Base-by-base conservation (phyloP, 1,140 invertebrate genomes). In the Pseudobourletiella spinata region DNA sequence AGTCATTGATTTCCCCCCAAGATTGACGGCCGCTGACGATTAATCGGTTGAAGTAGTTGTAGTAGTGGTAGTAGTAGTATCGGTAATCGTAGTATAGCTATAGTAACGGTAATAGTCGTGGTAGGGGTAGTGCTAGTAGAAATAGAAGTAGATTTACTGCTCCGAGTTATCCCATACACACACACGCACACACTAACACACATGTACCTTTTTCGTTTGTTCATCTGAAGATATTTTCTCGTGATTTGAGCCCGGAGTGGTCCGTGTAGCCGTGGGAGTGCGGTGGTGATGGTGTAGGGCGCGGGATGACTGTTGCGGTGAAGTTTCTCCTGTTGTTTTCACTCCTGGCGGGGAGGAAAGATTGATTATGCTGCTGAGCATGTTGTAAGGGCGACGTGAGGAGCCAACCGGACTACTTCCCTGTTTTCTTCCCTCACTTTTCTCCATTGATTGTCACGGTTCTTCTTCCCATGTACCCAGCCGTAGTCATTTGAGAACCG, bases 291-390 rank as follows among this genome's bases (percentile, higher is more conserved):
- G 50, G 18, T 52, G 28, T 32, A 25, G 3, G 4, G 26, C 24
- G 20, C 20, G 54, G 11, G 25, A 11, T 51, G 50, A 26, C 11
- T 6, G 11, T 25, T 8, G 18, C 8, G 44, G 22, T 46, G 44
- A 46, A 4, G 26, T 24, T n/a, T 25, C 29, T 25, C 29, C 46
- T 24, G 16, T 25, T 52, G 57, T 32, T 55, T 48, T 56, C n/a
- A 15, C 51, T 46, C 55, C 32, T 59, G 42, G 26, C 35, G 62
- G 52, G 18, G 52, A 51, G 26, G 52, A 61, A 59, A 65, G 55
- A 55, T 58, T 61, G 48, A 65, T 65, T 50, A 65, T 65, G 30
- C 64, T 61, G 20, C 59, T 57, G 30, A 65, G 61, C n/a, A 65
- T 18, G 57, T 55, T 59, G 48, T 65, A 61, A 28, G 59, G 26